A percentile compares a stretch with the other conserved stretches of the same genome.
Conservation (phyloP, 2,797 vertebrate species). For the Lagorchestes hirsutus region DNA sequence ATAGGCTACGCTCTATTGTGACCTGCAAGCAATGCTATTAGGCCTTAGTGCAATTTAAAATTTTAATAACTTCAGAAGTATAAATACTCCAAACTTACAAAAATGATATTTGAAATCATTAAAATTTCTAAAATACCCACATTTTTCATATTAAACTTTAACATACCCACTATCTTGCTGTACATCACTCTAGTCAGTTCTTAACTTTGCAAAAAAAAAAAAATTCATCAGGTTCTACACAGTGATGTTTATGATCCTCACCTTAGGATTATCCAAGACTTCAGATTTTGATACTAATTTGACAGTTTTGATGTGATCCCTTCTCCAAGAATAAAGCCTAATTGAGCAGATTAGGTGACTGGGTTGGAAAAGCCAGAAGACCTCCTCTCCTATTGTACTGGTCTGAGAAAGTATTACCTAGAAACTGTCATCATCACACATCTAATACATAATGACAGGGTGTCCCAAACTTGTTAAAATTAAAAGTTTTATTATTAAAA, state of each 20-base stretch:
- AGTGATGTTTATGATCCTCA: neutral
- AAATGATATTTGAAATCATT: neutral
- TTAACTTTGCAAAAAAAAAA: neutral
- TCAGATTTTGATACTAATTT: neutral
- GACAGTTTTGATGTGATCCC: neutral
- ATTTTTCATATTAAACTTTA: neutral
- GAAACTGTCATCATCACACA: neutral
- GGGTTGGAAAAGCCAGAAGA: neutral
- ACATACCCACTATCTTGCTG: neutral
- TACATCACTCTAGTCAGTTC: neutral
- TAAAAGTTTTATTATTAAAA: neutral
- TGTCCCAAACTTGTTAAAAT: neutral
- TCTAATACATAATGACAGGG: neutral
- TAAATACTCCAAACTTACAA: neutral
- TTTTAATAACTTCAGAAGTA: neutral
- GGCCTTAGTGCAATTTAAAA: neutral
- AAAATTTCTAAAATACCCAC: neutral
- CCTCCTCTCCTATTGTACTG: neutral
- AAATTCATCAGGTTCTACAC: neutral
- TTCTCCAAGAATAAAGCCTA: neutral
- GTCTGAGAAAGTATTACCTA: neutral
- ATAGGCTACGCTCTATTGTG: neutral
- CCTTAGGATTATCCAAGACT: neutral
- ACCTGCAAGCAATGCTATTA: neutral
- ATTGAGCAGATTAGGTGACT: neutral